A percentile compares a stretch with the other conserved stretches of the same genome.
Evolutionary conservation across 92 coral and sea anemone genomes (phyloP).

Genomic region (Pocillopora meandrina): DNA sequence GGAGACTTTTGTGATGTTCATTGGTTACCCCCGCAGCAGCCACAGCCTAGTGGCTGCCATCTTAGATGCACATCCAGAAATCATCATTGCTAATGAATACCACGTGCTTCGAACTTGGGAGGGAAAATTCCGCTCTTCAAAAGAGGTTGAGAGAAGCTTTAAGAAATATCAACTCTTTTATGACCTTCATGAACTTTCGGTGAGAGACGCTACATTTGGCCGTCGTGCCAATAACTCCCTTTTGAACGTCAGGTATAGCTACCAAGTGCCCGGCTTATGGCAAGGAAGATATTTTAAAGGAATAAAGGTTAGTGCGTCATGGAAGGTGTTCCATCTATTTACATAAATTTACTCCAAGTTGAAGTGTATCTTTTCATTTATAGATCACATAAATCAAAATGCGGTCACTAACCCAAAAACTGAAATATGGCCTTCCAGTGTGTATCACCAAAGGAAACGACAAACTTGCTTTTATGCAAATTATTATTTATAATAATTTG

Average conservation of each 20-base stretch:
- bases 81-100: slow-evolving; percentile 39
- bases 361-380: not conserved
- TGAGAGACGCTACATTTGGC: slow-evolving; percentile 12
- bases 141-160: not conserved
- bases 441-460: too few relatives aligned
- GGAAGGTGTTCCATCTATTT: too few relatives aligned
- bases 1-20: slow-evolving; percentile 41
- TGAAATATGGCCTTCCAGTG: too few relatives aligned
- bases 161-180: slow-evolving; percentile 29
- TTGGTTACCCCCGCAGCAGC: not conserved
- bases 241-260: not conserved
- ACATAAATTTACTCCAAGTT: not conserved
- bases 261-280: slow-evolving; percentile 32
- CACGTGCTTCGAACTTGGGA: slow-evolving; percentile 18
- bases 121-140: not conserved
- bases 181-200: slow-evolving; percentile 19
- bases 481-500: not conserved
- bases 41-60: slow-evolving; percentile 51
- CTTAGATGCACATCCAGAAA: slow-evolving; percentile 58
- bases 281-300: slow-evolving; percentile 22
- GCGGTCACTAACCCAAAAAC: too few relatives aligned
- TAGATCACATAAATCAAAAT: too few relatives aligned
- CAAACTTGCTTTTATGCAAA: too few relatives aligned
- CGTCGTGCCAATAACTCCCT: slow-evolving; percentile 13
- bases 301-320: slow-evolving; percentile 6